Conservation (phyloP, 2,888 invertebrate species). For the Synergus japonicus region DNA sequence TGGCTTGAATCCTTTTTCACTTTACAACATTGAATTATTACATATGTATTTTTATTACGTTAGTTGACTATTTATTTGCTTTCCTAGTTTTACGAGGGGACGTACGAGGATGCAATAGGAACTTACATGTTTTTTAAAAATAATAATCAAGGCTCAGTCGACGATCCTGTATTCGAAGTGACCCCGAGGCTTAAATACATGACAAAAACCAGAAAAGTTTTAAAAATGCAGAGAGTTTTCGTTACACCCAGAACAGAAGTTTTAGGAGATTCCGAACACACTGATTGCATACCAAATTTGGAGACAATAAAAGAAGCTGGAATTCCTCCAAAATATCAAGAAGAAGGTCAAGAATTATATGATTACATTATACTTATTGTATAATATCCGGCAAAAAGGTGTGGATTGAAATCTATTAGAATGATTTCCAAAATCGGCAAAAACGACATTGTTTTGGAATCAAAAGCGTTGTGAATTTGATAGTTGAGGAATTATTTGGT, state of each 20-base stretch:
- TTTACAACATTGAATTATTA: neutral
- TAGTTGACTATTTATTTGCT: conserved; percentile 27
- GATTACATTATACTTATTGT: too few species aligned
- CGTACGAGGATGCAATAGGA: conserved; percentile 84
- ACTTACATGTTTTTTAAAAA: conserved; percentile 87
- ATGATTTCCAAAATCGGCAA: too few species aligned
- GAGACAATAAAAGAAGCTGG: conserved; percentile 66
- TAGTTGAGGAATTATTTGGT: too few species aligned
- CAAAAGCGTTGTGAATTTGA: too few species aligned
- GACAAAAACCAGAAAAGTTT: conserved; percentile 83
- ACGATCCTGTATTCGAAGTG: conserved; percentile 78
- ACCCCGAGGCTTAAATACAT: conserved; percentile 81
- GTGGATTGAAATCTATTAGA: too few species aligned
- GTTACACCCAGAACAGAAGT: conserved; percentile 77
- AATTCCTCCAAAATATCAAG: conserved; percentile 67
- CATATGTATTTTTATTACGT: too few species aligned
- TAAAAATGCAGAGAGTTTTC: conserved; percentile 85
- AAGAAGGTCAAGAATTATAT: conserved; percentile 59
- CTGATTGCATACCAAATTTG: conserved; percentile 66
- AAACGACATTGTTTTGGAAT: too few species aligned
- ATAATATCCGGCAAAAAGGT: too few species aligned
- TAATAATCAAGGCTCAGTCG: conserved; percentile 77
- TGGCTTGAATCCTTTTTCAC: conserved; percentile 65
- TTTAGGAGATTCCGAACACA: conserved; percentile 67
- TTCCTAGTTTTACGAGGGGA: conserved; percentile 79